Evolutionary conservation across 1,140 invertebrate genomes (phyloP), one percentile per base, ranked within the genome.

Genomic region (Lepidurus arcticus): DNA sequence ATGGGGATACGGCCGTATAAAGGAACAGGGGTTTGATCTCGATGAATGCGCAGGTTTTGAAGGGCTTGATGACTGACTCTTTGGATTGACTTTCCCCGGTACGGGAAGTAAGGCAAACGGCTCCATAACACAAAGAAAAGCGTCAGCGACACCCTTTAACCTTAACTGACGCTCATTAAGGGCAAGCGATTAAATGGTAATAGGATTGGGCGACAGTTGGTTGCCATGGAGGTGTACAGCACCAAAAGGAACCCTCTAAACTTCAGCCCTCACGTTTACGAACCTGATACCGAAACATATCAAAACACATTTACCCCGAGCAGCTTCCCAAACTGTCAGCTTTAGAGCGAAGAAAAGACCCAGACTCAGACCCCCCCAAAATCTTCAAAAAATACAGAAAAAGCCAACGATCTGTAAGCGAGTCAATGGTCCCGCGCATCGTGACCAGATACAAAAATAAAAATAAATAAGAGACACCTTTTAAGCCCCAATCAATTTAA

Each of bases 401-500:
- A 65, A 65, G 13, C n/a, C 21, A 16, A 65, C 1, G 21, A 3
- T 65, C 9, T 65, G 4, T 65, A 65, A 65, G 21, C 10, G 16
- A 7, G 13, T 13, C 53, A 5, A 8, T 1, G 53, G 21, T 21
- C 21, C 53, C 1, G 6, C 1, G 16, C 1, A 7, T 7, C 6
- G 53, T 7, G 13, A 65, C 34, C 34, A 34, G 34, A 34, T 34
- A 34, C n/a, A 34, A 34, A 34, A 34, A 34, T 4, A 65, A n/a
- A 65, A 65, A 65, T 7, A 21, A 13, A 9, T 65, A 65, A 65
- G 4, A 16, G 53, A 4, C 9, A 65, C 53, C 53, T 13, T 65
- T 65, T 65, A 65, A 16, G 53, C n/a, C 53, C 53, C 21, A 65
- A 65, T 65, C 53, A 65, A 65, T 65, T 65, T 65, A 65, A 65